Conservation (phyloP, 2,113 vertebrate species). For the Larimichthys polyactis region DNA sequence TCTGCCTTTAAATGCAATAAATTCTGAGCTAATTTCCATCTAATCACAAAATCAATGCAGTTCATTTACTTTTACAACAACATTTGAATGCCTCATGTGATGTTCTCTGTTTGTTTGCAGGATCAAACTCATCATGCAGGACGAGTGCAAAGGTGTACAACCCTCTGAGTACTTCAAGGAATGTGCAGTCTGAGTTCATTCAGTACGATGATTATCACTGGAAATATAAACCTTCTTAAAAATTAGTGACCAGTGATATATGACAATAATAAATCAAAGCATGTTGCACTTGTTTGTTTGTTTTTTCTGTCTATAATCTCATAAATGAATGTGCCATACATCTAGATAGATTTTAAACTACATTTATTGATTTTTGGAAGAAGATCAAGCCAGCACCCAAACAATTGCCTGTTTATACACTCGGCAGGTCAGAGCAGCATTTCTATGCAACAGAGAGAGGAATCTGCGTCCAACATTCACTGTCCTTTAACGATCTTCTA, state of each 20-base stretch:
- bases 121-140: slow-evolving; percentile 13
- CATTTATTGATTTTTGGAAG: slow-evolving; percentile 21
- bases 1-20: not conserved
- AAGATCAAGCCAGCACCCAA: not conserved
- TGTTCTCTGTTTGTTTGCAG: slow-evolving; percentile 36
- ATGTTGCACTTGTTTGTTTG: not conserved
- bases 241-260: not conserved
- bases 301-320: not conserved
- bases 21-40: too few relatives aligned
- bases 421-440: not conserved
- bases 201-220: not conserved
- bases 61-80: not conserved
- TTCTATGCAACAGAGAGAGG: not conserved
- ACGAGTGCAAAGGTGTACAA: not conserved
- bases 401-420: not conserved
- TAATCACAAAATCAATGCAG: not conserved
- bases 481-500: too few relatives aligned
- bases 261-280: slow-evolving; percentile 19
- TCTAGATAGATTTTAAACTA: not conserved
- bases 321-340: not conserved
- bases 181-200: not conserved
- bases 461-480: not conserved
- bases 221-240: not conserved
- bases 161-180: not conserved
- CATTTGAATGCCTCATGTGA: not conserved